A percentile compares a stretch with the other conserved stretches of the same genome.
Evolutionary conservation across 2,797 vertebrate species (phyloP).

Genomic region (Scolopax rusticola): DNA sequence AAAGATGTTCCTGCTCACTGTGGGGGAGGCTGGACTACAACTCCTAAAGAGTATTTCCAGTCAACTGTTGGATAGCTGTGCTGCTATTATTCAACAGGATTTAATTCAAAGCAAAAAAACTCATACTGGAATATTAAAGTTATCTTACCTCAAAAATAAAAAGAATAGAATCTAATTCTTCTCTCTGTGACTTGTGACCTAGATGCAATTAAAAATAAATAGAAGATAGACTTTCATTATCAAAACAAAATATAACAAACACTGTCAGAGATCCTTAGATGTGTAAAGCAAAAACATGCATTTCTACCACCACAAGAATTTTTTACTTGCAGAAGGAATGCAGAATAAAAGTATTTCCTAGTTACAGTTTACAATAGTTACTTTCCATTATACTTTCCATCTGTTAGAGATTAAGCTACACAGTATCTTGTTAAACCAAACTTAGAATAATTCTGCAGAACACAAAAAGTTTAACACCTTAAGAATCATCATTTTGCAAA

Average conservation of each 20-base stretch:
- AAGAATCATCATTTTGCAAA: background rate
- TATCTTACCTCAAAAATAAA: constrained; percentile 98
- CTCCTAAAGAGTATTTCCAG: background rate
- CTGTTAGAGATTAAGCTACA: background rate
- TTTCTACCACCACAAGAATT: background rate
- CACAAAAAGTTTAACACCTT: background rate
- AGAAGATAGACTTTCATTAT: constrained; percentile 8
- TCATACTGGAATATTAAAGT: background rate
- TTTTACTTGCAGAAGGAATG: no score
- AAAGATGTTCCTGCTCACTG: background rate
- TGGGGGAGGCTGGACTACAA: background rate
- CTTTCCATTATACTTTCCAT: background rate
- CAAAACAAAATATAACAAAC: background rate
- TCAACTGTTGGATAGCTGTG: background rate
- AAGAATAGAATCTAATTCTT: constrained; percentile 98
- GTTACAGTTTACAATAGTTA: background rate
- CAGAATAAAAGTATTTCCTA: background rate
- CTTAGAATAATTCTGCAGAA: background rate
- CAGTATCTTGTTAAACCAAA: background rate
- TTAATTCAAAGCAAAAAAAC: background rate
- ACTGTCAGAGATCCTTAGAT: background rate
- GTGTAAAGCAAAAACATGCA: background rate
- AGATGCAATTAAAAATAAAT: constrained; percentile 61
- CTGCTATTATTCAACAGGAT: background rate
- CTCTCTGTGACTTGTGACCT: constrained; percentile 99